Base-by-base conservation (phyloP, 2,113 vertebrate genomes). In the Pterophyllum scalare region DNA sequence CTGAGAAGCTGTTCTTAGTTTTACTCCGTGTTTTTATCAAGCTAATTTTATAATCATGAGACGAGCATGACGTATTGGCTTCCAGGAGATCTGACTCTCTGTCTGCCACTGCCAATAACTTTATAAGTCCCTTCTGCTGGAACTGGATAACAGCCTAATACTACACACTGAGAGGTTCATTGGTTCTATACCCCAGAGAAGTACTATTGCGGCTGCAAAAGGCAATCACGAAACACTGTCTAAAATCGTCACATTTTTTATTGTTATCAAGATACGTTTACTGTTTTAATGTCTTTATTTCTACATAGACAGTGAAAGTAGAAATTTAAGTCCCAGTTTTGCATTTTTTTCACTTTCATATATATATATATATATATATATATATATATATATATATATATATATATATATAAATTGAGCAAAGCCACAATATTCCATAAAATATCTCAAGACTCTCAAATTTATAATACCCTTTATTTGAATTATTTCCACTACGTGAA, bases 91-190 rank as follows among this genome's bases (percentile, higher is more conserved):
- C 64, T 65, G 54, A 79, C 67, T 82, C 22, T 67, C 59, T 59
- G 35, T 46, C 81, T 84, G 56, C 75, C 52, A 58, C 13, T 49
- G 40, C 82, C 57, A 84, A 64, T 38, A 80, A 76, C 61, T 82
- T 79, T 70, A 85, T 75, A 70, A 77, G 70, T 38, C 54, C 57
- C 56, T 72, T 58, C 33, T 60, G 79, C 64, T 83, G 61, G 40
- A 88, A 74, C 56, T 77, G 70, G 87, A 85, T 26, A 85, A 38
- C 24, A 81, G 57, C 59, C 77, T 57, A 79, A 67, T 64, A 33
- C 57, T 52, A 76, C 77, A 79, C 57, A 78, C 75, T 54, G 24
- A 72, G 75, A 81, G 52, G 24, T 59, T 62, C 60, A 64, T 57
- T 58, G 80, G 59, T 70, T 33, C n/a, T 78, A 40, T 1, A 38